phyloP scores from a whole-genome alignment of 2,888 invertebrate genomes.

The Andrena camellia region DNA sequence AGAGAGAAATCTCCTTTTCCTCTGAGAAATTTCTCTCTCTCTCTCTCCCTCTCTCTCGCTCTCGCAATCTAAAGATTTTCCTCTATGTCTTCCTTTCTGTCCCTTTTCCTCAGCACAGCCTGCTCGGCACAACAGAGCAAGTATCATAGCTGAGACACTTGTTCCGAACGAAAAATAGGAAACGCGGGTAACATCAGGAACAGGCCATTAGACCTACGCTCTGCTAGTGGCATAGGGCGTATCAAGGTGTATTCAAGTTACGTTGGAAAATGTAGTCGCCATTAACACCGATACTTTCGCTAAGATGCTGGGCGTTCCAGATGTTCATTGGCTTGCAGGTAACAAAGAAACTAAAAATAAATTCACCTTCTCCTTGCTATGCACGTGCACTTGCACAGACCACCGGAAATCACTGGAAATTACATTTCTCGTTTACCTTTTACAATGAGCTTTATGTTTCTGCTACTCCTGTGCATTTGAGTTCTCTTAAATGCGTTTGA shows the following conservation, averaged over 20 bases:
- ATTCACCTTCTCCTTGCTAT: slow-evolving; percentile 23
- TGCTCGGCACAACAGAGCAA: neutral
- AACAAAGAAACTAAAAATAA: slow-evolving; percentile 39
- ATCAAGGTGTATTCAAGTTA: slow-evolving; percentile 58
- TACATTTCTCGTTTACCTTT: neutral
- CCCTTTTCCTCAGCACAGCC: neutral
- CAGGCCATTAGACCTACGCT: slow-evolving; percentile 68
- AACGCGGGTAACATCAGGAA: slow-evolving; percentile 37
- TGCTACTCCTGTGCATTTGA: neutral
- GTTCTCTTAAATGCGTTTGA: too few relatives aligned
- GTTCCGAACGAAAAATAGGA: slow-evolving; percentile 37
- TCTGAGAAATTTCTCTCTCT: neutral
- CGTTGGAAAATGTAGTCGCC: slow-evolving; percentile 71
- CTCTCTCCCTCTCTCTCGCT: neutral
- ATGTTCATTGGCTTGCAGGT: slow-evolving; percentile 32
- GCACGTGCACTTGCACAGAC: neutral
- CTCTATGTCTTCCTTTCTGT: neutral
- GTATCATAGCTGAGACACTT: slow-evolving; percentile 50
- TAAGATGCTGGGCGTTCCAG: slow-evolving; percentile 70
- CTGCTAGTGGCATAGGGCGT: slow-evolving; percentile 63
- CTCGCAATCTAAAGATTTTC: neutral
- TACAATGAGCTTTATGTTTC: neutral
- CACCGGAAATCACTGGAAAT: neutral
- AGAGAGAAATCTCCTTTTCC: neutral
- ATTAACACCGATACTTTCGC: slow-evolving; percentile 74